Percentiles rank a stretch among this genome's conserved stretches.
These are phyloP conservation scores for Hirudinaria manillensis DNA, from an alignment of 2,888 invertebrate genomes.

Conservation along the genomic window DNA sequence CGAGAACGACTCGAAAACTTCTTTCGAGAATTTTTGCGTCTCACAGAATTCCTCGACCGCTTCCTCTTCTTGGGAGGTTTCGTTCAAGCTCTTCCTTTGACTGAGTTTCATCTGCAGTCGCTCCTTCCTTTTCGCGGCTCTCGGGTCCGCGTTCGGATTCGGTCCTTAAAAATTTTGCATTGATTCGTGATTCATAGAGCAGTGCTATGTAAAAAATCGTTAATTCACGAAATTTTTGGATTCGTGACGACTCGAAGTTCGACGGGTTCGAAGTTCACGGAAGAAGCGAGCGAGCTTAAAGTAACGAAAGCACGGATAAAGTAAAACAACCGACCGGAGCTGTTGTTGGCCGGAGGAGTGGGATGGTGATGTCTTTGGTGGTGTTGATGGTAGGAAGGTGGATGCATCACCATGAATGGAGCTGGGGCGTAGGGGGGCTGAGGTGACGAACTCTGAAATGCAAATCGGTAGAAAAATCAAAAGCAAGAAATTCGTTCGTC, in stretches of 20 bases:
- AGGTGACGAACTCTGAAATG: constrained; percentile 12
- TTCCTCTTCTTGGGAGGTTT: not conserved
- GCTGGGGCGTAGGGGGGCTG: not conserved
- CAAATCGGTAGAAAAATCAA: constrained; percentile 10
- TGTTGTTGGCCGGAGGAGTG: not conserved
- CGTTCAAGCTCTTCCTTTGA: constrained; percentile 1
- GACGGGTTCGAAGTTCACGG: too few species aligned
- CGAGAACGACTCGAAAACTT: too few species aligned
- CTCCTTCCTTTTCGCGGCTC: not conserved
- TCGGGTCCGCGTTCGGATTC: constrained; percentile 2
- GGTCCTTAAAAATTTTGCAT: too few species aligned
- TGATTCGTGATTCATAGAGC: not conserved
- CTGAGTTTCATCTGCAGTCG: constrained; percentile 14
- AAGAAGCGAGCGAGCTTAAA: too few species aligned
- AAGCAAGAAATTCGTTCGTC: constrained; percentile 4
- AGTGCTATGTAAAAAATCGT: not conserved
- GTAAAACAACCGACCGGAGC: not conserved
- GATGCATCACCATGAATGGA: not conserved
- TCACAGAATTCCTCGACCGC: not conserved
- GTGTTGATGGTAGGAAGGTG: constrained; percentile 13
- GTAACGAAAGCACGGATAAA: not conserved
- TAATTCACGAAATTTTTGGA: not conserved
- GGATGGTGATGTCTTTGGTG: constrained; percentile 25
- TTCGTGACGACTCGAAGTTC: too few species aligned
- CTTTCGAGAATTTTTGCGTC: not conserved